These are phyloP conservation scores for Paradisaea rubra DNA, from an alignment of 2,113 vertebrate genomes.

Conservation along the genomic window DNA sequence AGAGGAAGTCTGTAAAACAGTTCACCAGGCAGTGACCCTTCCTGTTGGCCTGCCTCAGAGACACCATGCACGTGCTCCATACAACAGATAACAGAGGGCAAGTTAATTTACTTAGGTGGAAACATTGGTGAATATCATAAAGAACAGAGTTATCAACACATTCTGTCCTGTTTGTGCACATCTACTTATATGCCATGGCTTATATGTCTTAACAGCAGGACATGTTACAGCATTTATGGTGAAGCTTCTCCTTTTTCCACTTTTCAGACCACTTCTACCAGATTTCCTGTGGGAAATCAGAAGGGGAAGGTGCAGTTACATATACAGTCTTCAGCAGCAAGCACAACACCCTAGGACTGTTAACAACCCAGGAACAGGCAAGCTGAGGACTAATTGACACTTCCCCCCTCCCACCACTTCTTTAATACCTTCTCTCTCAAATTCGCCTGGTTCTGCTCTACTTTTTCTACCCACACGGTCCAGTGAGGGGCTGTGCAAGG, in stretches of 20 bases:
- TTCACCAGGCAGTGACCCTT: background rate
- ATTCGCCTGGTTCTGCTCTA: background rate
- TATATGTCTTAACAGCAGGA: background rate
- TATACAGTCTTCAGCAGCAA: background rate
- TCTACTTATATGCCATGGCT: background rate
- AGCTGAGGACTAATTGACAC: background rate
- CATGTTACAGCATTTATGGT: background rate
- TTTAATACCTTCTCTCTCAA: background rate
- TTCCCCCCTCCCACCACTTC: rapidly evolving
- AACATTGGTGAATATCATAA: background rate
- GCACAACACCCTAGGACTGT: background rate
- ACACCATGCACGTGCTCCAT: background rate
- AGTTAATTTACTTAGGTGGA: background rate
- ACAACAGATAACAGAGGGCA: background rate
- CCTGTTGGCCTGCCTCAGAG: background rate
- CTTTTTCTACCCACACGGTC: background rate
- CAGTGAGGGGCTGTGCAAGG: background rate
- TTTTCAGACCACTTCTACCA: background rate
- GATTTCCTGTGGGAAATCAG: background rate
- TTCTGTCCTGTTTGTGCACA: background rate
- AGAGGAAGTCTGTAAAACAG: slow-evolving; percentile 1
- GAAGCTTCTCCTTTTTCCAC: background rate
- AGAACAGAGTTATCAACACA: background rate
- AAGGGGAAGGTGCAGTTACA: background rate
- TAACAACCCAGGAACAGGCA: background rate